Percentiles rank a stretch among this genome's conserved stretches.
phyloP scores from a whole-genome alignment of 2,113 vertebrate species.

The Mirounga angustirostris region DNA sequence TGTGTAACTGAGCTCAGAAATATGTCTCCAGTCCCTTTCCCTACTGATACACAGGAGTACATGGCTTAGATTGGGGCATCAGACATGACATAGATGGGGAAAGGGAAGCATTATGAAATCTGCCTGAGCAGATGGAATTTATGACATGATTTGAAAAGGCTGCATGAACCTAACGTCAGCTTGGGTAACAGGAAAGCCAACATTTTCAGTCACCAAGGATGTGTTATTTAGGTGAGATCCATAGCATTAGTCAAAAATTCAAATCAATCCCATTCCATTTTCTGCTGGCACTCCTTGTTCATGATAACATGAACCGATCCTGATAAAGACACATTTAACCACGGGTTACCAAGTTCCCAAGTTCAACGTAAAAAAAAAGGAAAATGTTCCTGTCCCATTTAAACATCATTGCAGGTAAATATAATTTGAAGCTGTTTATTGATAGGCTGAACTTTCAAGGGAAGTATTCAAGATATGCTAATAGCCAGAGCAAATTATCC shows the following conservation, averaged over 20 bases:
- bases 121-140: conserved; percentile 29
- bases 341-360: background rate
- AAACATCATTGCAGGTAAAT: conserved; percentile 47
- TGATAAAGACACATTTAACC: conserved; percentile 42
- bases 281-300: background rate
- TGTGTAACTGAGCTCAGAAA: background rate
- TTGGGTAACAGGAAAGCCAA: conserved; percentile 34
- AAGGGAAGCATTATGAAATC: background rate
- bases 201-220: conserved; percentile 60
- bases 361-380: background rate
- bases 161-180: background rate
- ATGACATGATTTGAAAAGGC: background rate
- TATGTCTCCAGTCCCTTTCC: background rate
- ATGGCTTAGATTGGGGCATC: background rate
- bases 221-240: conserved; percentile 12
- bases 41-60: background rate
- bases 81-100: background rate
- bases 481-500: conserved; percentile 63
- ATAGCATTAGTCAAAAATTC: conserved; percentile 8
- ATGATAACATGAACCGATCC: conserved; percentile 33
- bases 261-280: conserved; percentile 62
- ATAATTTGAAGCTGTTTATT: conserved; percentile 63
- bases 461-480: conserved; percentile 70
- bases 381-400: conserved; percentile 49
- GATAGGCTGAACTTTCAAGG: conserved; percentile 38